Evolutionary conservation across 2,113 vertebrate genomes (phyloP).

Genomic region (Peucedramus taeniatus): DNA sequence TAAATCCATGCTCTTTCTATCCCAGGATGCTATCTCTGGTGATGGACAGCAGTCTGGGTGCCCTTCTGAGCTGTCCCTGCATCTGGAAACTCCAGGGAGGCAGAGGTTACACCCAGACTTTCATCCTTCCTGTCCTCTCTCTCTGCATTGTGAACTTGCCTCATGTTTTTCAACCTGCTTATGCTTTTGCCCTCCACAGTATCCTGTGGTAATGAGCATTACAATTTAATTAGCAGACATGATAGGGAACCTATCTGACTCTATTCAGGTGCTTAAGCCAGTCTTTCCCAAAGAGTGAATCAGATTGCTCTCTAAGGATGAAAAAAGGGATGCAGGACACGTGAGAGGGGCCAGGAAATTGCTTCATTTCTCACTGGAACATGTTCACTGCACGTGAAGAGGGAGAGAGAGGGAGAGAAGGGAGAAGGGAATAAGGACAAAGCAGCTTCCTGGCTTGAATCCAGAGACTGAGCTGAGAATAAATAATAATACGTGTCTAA

Average conservation of each 20-base stretch:
- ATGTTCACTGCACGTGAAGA: not conserved
- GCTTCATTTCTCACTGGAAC: constrained; percentile 5
- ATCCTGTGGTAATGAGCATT: not conserved
- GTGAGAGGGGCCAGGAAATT: not conserved
- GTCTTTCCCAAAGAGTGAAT: not conserved
- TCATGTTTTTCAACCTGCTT: not conserved
- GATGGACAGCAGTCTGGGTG: not conserved
- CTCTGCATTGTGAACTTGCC: not conserved
- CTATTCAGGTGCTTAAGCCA: not conserved
- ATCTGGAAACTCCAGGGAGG: not conserved
- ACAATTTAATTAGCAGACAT: constrained; percentile 23
- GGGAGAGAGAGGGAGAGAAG: not conserved
- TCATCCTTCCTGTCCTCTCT: not conserved
- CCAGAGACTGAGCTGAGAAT: not conserved
- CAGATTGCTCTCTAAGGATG: not conserved
- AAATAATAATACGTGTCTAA: not conserved
- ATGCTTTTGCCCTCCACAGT: not conserved
- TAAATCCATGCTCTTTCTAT: not conserved
- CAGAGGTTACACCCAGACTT: not conserved
- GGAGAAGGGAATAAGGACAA: not conserved
- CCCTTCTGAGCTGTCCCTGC: not conserved
- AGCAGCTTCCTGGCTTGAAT: not conserved
- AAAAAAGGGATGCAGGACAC: not conserved
- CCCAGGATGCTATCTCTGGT: not conserved
- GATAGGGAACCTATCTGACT: not conserved